A percentile compares a stretch with the other conserved stretches of the same genome.
phyloP scores from a whole-genome alignment of 2,888 invertebrate species.

The Tachystola acroxantha region DNA sequence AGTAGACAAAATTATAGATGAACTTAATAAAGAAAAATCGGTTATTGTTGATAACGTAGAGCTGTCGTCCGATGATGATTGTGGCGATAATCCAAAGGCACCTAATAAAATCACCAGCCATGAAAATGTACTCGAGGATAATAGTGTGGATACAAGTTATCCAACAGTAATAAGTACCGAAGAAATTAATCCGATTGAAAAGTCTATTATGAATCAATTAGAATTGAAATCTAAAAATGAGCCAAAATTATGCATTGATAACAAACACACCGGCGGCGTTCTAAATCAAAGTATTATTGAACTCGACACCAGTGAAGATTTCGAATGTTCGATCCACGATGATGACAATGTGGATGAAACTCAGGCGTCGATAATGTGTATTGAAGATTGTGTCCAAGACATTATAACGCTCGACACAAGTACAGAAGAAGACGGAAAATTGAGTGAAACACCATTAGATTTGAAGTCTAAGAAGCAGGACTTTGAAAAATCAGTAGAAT shows the following conservation, averaged over 20 bases:
- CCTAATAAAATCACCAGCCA: slow-evolving; percentile 39
- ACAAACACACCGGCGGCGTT: no score
- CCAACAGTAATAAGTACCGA: no score
- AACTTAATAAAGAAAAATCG: slow-evolving; percentile 53
- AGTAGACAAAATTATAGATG: slow-evolving; percentile 51
- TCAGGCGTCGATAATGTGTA: slow-evolving; percentile 43
- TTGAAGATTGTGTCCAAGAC: slow-evolving; percentile 38
- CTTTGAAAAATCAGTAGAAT: slow-evolving; percentile 18
- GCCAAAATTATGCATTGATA: no score
- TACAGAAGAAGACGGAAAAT: slow-evolving; percentile 25
- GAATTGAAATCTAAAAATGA: no score
- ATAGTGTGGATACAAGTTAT: no score
- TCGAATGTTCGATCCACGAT: not conserved
- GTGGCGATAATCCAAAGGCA: slow-evolving; percentile 46
- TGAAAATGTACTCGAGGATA: no score
- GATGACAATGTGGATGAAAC: slow-evolving; percentile 27
- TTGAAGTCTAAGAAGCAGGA: not conserved
- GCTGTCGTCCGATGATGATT: slow-evolving; percentile 58
- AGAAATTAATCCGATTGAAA: no score
- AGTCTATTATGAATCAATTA: no score
- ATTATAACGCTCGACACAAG: slow-evolving; percentile 47
- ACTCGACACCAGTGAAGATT: slow-evolving; percentile 10
- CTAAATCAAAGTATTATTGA: slow-evolving; percentile 12
- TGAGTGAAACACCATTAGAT: not conserved
- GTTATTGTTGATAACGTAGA: slow-evolving; percentile 50